Conservation (phyloP, 1,140 invertebrate species). For the Gryon sp. region DNA sequence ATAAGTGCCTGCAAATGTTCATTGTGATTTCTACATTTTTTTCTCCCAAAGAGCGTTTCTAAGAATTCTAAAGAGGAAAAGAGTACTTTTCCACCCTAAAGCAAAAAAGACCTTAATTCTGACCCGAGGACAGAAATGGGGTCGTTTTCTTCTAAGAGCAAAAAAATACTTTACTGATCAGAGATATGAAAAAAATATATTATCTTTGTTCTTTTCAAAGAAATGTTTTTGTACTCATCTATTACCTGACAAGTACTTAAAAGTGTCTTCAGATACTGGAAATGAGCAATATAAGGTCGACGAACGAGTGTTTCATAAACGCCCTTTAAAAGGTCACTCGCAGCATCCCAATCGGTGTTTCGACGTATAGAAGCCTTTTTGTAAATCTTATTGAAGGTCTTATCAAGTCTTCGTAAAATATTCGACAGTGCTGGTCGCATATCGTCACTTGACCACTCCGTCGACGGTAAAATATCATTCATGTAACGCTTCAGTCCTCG, state of each 20-base stretch:
- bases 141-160: too few species aligned
- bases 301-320: conserved; percentile 95
- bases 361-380: conserved; percentile 95
- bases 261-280: conserved; percentile 96
- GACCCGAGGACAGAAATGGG: too few species aligned
- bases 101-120: too few species aligned
- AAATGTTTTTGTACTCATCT: too few species aligned
- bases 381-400: conserved; percentile 98
- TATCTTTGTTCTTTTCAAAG: too few species aligned
- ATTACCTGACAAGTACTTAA: conserved; percentile 90
- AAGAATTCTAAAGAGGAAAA: too few species aligned
- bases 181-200: too few species aligned
- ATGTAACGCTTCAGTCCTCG: conserved; percentile 95
- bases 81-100: too few species aligned
- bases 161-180: too few species aligned
- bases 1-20: conserved; percentile 86
- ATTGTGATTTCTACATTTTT: too few species aligned
- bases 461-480: conserved; percentile 95
- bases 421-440: conserved; percentile 94
- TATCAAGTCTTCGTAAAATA: conserved; percentile 95
- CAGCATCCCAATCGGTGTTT: conserved; percentile 97
- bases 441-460: conserved; percentile 98
- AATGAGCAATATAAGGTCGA: conserved; percentile 97
- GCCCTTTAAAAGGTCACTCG: conserved; percentile 94
- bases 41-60: too few species aligned